Conservation (phyloP, 2,113 vertebrate genomes). For the Eulemur rufifrons region DNA sequence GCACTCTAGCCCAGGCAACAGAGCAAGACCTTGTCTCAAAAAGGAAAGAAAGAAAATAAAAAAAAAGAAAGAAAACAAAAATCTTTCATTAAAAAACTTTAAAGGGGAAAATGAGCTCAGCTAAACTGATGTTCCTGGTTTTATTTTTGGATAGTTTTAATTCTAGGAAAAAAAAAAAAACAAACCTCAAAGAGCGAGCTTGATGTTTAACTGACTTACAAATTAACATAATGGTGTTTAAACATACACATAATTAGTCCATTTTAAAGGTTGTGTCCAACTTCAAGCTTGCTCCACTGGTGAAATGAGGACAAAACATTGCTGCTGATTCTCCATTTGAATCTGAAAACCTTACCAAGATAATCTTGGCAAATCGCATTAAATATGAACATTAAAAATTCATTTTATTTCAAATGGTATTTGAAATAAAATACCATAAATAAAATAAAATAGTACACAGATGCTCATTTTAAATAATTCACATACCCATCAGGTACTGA, state of each 20-base stretch:
- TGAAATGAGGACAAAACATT: background rate
- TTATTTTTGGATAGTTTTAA: conserved; percentile 12
- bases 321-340: background rate
- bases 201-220: background rate
- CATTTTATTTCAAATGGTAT: conserved; percentile 52
- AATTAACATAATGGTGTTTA: background rate
- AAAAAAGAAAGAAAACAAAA: too few species aligned
- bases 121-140: background rate
- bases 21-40: background rate
- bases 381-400: conserved; percentile 62
- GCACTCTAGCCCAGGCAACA: background rate
- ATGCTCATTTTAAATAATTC: conserved; percentile 73
- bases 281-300: background rate
- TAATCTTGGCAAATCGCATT: background rate
- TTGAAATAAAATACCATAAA: too few species aligned
- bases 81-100: background rate
- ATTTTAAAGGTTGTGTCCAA: background rate
- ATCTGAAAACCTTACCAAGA: background rate
- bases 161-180: background rate
- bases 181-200: background rate
- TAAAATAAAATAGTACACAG: conserved; percentile 63
- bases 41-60: background rate
- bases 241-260: background rate
- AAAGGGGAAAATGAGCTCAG: background rate
- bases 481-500: conserved; percentile 44